Base-by-base conservation (phyloP, 2,113 vertebrate genomes). In the Tyto alba region DNA sequence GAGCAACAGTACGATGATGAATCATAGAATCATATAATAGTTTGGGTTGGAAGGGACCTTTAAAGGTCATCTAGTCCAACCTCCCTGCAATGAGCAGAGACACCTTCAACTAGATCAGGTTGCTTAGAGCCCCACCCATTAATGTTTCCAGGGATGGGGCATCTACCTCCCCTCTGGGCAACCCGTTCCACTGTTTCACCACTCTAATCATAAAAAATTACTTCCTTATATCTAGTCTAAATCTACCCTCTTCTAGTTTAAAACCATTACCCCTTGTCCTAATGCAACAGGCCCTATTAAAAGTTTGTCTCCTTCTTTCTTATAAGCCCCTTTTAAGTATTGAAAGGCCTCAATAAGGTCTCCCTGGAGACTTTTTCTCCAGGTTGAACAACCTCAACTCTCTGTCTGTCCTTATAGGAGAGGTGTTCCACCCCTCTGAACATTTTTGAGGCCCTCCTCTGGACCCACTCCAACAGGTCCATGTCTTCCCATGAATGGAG, bases 391-490 rank as follows among this genome's bases (percentile, higher is more conserved):
- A n/a, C 3, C 8, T 22, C 20, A 68, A 18, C 32, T 25, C 13
- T 34, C 41, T 34, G 43, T 22, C 4, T 45, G 14, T 71, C 32
- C 23, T 55, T 1, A 1, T 3, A 57, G 16, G 8, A 57, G 13
- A 77, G 23, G 27, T 23, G 3, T 17, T 82, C 5, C 43, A 64
- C 9, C 11, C 13, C 23, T 59, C 25, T 57, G 16, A 59, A 3
- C 17, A 41, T 36, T 47, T 41, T 41, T 2, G 1, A 69, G 48
- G 9, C 18, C 32, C 25, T 56, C 7, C 11, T 74, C 48, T 41
- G 43, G 26, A 59, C 13, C 1, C 0, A 0, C 23, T 76, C 26
- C 14, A 60, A 62, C 23, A 66, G 13, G 20, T 43, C 30, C 1
- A 7, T 40, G 13, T 32, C 23, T 71, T 89, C 77, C 6, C 9